Base-by-base conservation (phyloP, 1,140 invertebrate species). In the Teleogryllus occipitalis region DNA sequence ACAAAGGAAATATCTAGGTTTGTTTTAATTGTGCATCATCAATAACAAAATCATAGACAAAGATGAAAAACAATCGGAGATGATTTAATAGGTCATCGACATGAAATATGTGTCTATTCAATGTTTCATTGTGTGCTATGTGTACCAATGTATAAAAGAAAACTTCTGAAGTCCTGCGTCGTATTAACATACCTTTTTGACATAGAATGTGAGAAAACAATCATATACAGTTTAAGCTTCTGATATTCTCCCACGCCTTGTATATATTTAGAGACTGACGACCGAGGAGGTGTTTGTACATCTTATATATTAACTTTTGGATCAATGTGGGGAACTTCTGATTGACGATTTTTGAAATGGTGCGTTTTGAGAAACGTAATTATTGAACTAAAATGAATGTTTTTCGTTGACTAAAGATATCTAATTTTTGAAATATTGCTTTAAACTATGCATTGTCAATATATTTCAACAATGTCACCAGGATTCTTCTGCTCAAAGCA, bases 131-230 rank as follows among this genome's bases (percentile, higher is more conserved):
- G 54, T 65, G 54, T 65, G 54, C 54, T 65, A 65, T 14, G 54
- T 65, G 54, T 65, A 18, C 18, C 54, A 65, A 65, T 18, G 54
- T 65, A 10, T 14, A 65, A 65, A 10, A 65, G 54, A 18, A 14
- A 65, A 65, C 54, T 65, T 10, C 7, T 10, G 18, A 65, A 65
- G 10, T 65, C 18, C 18, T 65, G 54, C 54, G 54, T 18, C 54
- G 7, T 65, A 18, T 65, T 65, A 65, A 65, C 10, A 65, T 18
- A 14, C 54, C 54, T 18, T 14, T 14, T 65, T 65, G 54, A 65
- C 54, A 18, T 65, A 65, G 54, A 65, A 65, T 65, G 54, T 65
- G 54, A 65, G 54, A 65, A 65, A 65, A 65, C 54, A 65, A 65
- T 65, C 54, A 65, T 65, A 18, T 65, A 65, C 2, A 65, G 18